Evolutionary conservation across 1,140 invertebrate species (phyloP), one percentile per base, ranked within the genome.

Genomic region (Camponotus vicinus): DNA sequence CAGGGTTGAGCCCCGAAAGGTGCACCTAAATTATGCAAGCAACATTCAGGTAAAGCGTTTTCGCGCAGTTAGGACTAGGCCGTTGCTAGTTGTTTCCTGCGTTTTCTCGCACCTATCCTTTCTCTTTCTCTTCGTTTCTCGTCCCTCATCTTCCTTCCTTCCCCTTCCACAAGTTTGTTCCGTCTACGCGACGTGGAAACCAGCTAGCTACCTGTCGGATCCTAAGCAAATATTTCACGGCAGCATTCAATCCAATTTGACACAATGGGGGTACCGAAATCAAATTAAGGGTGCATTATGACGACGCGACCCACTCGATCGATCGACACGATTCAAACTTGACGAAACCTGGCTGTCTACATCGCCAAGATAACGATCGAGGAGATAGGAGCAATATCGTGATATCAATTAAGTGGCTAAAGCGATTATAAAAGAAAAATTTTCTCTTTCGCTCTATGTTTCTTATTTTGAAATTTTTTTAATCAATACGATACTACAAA

Each of bases 161-260:
- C 13, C n/a, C 49, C 34, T n/a, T 13, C 15, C 21, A 45, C 27
- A 27, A 77, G 32, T 55, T 77, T 77, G 40, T 42, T 6, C 7
- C 6, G 45, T 66, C 71, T 40, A n/a, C 18, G 59, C 64, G 34
- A 75, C 55, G 73, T 79, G 34, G 37, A 79, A 86, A 82, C 77
- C 27, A 45, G 75, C 88, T 82, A 79, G 59, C 86, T 88, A 78
- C 75, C 87, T 89, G 84, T 75, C 85, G 80, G 77, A 86, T 89
- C 89, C 90, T 93, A 91, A 93, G 82, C 90, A 93, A 93, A 93
- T 93, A 93, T 92, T 93, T 91, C 89, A 84, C 86, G 61, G 86
- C 82, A 75, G 73, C 84, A 85, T 92, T 87, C 91, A 89, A 92
- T 92, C 75, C 87, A 91, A 92, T 93, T 93, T 89, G 90, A 90